phyloP scores from a whole-genome alignment of 1,140 invertebrate species.

The Cecropterus lyciades region DNA sequence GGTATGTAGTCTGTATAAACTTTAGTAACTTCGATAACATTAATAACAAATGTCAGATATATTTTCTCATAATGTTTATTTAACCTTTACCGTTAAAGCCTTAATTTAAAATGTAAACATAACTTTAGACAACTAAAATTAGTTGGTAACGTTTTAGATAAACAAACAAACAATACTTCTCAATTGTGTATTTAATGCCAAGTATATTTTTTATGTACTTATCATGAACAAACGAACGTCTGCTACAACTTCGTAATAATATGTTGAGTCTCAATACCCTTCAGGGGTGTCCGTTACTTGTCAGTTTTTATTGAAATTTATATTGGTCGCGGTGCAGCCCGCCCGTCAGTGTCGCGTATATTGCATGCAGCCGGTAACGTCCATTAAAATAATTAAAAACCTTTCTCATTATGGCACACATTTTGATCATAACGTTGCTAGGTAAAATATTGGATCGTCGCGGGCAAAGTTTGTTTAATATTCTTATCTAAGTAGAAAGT shows the following conservation, averaged over 20 bases:
- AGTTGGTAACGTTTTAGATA: too few species aligned
- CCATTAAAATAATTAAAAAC: conserved; percentile 27
- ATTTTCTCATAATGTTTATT: too few species aligned
- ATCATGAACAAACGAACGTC: background rate
- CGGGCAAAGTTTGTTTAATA: background rate
- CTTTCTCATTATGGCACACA: conserved; percentile 1
- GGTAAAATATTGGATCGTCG: background rate
- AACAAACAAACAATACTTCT: background rate
- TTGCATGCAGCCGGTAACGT: conserved; percentile 1
- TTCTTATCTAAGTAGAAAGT: background rate
- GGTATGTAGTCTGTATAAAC: too few species aligned
- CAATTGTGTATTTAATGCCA: conserved; percentile 57
- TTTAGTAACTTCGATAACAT: too few species aligned
- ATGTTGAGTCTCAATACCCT: conserved; percentile 37
- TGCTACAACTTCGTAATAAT: background rate
- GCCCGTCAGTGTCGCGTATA: conserved; percentile 15
- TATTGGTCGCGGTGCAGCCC: conserved; percentile 34
- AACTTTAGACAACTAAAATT: too few species aligned
- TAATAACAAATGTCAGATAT: too few species aligned
- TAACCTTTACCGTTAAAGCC: too few species aligned
- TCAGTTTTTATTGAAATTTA: conserved; percentile 42
- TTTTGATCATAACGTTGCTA: background rate
- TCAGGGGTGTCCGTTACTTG: conserved; percentile 40
- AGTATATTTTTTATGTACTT: conserved; percentile 37
- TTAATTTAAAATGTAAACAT: too few species aligned